A percentile compares a stretch with the other conserved stretches of the same genome.
Evolutionary conservation across 2,113 vertebrate genomes (phyloP).

Genomic region (Melanerpes aurifrons): DNA sequence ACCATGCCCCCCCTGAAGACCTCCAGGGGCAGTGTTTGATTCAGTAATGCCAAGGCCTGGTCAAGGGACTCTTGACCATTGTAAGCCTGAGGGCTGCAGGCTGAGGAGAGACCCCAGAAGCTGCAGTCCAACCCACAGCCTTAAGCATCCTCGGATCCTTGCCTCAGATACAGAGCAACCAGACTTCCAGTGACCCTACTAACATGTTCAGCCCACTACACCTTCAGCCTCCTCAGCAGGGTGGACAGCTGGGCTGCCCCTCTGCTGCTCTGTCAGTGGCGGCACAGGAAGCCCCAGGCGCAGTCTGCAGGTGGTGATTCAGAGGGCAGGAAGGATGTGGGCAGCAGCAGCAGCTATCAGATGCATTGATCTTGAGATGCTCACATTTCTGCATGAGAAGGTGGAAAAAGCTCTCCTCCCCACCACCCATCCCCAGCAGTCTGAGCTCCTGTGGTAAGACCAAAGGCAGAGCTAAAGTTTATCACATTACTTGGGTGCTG

Average conservation of each 20-base stretch:
- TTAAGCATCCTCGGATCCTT: background rate
- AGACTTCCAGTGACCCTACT: background rate
- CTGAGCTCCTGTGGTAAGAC: background rate
- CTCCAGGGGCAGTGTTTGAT: no score
- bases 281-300: background rate
- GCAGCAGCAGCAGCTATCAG: background rate
- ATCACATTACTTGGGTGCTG: background rate
- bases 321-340: background rate
- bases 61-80: background rate
- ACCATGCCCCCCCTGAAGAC: no score
- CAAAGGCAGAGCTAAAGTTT: background rate
- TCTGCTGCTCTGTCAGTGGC: background rate
- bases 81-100: background rate
- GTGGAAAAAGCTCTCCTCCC: background rate
- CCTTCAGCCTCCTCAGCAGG: background rate
- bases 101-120: background rate
- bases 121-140: background rate
- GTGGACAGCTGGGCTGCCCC: background rate
- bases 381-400: background rate
- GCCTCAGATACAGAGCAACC: background rate
- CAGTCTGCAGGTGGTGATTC: background rate
- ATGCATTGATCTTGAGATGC: background rate
- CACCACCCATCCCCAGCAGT: background rate
- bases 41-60: background rate
- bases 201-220: fast-evolving